Evolutionary conservation across 2,888 invertebrate species (phyloP), one percentile per base, ranked within the genome.

Genomic region (Kryphioiulus occultus): DNA sequence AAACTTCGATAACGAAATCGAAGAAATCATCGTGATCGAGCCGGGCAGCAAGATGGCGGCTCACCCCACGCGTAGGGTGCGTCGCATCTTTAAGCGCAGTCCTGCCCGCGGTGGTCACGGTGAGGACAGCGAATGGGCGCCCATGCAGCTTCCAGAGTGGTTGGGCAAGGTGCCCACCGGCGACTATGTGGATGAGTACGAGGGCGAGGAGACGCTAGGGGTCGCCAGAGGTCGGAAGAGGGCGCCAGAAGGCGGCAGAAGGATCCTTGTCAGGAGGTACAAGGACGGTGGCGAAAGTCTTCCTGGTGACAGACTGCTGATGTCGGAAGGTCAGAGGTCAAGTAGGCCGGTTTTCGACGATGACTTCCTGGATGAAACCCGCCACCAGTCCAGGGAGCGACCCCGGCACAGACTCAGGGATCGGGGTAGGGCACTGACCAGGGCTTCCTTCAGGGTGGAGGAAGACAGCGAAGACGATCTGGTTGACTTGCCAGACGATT

Each of bases 21-120:
- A 87, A 87, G 87, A 87, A 15, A 87, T 87, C n/a, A 87, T 87
- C n/a, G 87, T 87, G 10, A 87, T 87, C 68, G 87, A 87, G 19
- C 87, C 87, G 0, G 87, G 82, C 35, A 1, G 19, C 39, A 53
- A 35, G n/a, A 35, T 47, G 86, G 35, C 35, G 47, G 59, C 19
- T 17, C 19, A 22, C 30, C 22, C 68, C n/a, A 15, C 12, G 19
- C 87, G 82, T 0, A 78, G 87, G 19, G 78, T 87, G 26, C 22
- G 87, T 17, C 87, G 87, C 82, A 87, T 87, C 44, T 17, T 32
- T 17, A 87, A 87, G 44, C 32, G 87, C 26, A 78, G 68, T 82
- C 87, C 87, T 0, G 87, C 87, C 32, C 35, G 87, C 10, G 35
- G 22, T 22, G n/a, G 10, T 19, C 9, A 85, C 5, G 85, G 15